Evolutionary conservation across 2,113 vertebrate genomes (phyloP).

Genomic region (Sarotherodon lohbergeri): DNA sequence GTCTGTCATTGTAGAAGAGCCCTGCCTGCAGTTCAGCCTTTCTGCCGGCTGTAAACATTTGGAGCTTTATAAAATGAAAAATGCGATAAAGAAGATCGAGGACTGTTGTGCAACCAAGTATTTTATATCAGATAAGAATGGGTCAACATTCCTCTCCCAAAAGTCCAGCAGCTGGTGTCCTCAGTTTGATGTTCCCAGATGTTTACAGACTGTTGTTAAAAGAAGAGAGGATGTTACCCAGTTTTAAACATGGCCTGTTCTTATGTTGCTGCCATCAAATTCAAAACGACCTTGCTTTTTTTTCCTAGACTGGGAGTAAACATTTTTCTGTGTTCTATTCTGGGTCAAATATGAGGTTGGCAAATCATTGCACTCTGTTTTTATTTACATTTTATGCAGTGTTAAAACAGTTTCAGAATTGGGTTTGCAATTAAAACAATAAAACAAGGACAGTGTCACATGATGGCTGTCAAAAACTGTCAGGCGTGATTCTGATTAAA

Average conservation of each 20-base stretch:
- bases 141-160: not conserved
- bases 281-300: not conserved
- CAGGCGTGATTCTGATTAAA: not conserved
- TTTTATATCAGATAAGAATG: not conserved
- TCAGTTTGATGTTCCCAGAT: not conserved
- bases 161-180: not conserved
- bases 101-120: not conserved
- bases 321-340: not conserved
- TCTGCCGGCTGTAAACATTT: not conserved
- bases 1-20: not conserved
- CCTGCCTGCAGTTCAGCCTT: not conserved
- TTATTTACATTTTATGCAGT: not conserved
- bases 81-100: not conserved
- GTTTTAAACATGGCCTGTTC: not conserved
- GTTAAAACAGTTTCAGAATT: not conserved
- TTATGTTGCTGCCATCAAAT: not conserved
- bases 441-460: not conserved
- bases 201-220: not conserved
- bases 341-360: not conserved
- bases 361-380: not conserved
- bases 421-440: not conserved
- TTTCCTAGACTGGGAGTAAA: not conserved
- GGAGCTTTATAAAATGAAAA: not conserved
- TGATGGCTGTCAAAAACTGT: not conserved
- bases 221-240: not conserved